phyloP scores from a whole-genome alignment of 2,888 invertebrate genomes.

The Unio pictorum region DNA sequence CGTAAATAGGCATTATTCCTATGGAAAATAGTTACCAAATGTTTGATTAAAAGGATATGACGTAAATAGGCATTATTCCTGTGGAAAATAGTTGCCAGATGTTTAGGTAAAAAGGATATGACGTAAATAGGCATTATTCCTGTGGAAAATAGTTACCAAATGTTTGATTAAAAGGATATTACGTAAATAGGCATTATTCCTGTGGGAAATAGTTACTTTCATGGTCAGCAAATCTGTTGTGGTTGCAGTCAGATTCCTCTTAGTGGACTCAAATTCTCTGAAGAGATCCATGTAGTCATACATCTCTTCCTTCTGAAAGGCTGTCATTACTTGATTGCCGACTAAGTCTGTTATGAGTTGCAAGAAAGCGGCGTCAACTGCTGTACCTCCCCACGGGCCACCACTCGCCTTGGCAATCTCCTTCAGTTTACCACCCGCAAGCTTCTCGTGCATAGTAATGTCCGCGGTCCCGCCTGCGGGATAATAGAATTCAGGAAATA shows the following conservation, averaged over 20 bases:
- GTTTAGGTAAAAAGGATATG: no score
- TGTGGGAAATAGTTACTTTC: background rate
- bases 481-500: background rate
- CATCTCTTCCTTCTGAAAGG: slow-evolving; percentile 16
- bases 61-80: no score
- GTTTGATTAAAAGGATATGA: no score
- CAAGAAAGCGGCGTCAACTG: slow-evolving; percentile 21
- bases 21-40: no score
- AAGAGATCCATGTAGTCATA: slow-evolving; percentile 23
- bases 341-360: slow-evolving; percentile 15
- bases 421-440: slow-evolving; percentile 15
- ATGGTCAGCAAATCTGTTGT: slow-evolving; percentile 1
- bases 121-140: no score
- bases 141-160: no score
- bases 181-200: no score
- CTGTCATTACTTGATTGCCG: slow-evolving; percentile 18
- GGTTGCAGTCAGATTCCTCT: slow-evolving; percentile 8
- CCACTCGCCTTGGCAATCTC: slow-evolving; percentile 29
- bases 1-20: no score
- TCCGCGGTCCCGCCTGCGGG: slow-evolving; percentile 30
- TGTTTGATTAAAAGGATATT: no score
- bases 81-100: no score
- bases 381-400: slow-evolving; percentile 26
- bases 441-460: slow-evolving; percentile 23
- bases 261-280: slow-evolving; percentile 29